phyloP scores from a whole-genome alignment of 2,113 vertebrate genomes.

The Cavia porcellus region DNA sequence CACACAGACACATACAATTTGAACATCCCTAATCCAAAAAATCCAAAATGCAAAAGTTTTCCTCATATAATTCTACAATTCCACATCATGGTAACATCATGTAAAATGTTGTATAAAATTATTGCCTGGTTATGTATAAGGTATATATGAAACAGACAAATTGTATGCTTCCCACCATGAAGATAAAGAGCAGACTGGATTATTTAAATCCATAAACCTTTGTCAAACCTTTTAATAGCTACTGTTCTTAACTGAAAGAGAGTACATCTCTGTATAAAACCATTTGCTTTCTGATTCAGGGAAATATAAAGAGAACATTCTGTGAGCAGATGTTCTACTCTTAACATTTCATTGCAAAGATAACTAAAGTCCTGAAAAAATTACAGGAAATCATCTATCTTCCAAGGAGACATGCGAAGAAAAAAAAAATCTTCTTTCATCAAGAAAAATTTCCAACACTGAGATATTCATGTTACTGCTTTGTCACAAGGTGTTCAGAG shows the following conservation, averaged over 20 bases:
- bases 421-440: slow-evolving; percentile 23
- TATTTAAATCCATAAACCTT: not conserved
- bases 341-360: slow-evolving; percentile 55
- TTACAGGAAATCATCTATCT: not conserved
- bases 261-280: not conserved
- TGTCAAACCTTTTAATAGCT: not conserved
- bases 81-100: not conserved
- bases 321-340: slow-evolving; percentile 8
- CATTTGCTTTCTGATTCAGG: slow-evolving; percentile 33
- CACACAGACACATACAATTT: too few relatives aligned
- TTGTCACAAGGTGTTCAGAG: not conserved
- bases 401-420: not conserved
- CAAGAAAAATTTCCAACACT: slow-evolving; percentile 10
- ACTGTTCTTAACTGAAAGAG: not conserved
- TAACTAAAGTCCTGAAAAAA: slow-evolving; percentile 8
- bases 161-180: not conserved
- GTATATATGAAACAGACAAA: not conserved
- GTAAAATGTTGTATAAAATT: not conserved
- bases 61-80: not conserved
- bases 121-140: not conserved
- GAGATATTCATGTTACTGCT: slow-evolving; percentile 8
- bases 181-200: not conserved
- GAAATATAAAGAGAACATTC: slow-evolving; percentile 25
- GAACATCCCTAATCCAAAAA: not conserved
- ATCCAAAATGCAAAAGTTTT: not conserved